Evolutionary conservation across 2,888 invertebrate genomes (phyloP).

Genomic region (Schizaphis graminum): DNA sequence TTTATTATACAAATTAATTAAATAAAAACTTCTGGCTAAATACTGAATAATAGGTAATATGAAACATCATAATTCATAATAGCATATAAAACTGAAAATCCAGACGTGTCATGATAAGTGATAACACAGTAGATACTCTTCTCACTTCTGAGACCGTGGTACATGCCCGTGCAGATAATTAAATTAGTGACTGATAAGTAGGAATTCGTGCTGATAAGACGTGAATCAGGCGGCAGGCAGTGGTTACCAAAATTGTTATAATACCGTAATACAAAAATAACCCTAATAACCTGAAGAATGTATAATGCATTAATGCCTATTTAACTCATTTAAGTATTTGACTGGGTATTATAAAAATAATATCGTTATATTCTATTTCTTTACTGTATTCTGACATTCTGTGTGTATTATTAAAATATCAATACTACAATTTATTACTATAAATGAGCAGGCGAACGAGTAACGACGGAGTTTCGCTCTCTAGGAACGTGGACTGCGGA

Average conservation of each 20-base stretch:
- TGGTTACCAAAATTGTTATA: background rate
- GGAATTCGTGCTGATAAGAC: background rate
- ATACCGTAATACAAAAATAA: background rate
- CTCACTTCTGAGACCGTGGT: background rate
- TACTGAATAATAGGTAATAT: background rate
- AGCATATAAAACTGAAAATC: background rate
- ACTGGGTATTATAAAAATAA: no score
- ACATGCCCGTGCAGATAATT: background rate
- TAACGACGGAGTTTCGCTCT: no score
- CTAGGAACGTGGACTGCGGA: no score
- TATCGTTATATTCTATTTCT: no score
- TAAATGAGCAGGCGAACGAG: no score
- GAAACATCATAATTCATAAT: background rate
- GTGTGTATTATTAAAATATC: no score
- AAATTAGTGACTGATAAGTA: background rate
- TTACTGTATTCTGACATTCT: no score
- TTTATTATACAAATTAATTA: background rate
- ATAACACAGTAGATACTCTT: background rate
- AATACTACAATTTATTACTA: no score
- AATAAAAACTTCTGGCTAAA: background rate
- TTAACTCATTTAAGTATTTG: no score
- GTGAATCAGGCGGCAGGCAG: background rate
- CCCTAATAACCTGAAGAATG: background rate
- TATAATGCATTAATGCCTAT: no score
- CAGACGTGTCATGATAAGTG: conserved; percentile 63